Conservation (phyloP, 2,888 invertebrate genomes). For the Ophion ellenae region DNA sequence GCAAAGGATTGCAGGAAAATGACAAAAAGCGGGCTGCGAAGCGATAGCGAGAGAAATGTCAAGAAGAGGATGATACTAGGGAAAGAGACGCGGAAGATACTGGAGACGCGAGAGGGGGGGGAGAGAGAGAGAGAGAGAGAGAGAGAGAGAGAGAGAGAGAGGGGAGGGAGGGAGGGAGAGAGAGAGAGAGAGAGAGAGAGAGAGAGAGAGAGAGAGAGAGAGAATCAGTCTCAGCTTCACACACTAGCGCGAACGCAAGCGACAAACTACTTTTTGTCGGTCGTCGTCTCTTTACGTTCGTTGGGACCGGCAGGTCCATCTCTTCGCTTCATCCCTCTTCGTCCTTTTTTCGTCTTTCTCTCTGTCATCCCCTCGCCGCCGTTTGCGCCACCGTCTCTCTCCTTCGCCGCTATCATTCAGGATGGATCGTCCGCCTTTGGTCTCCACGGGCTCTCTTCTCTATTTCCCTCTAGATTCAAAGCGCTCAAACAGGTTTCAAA, state of each 20-base stretch:
- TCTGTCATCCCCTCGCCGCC: slow-evolving; percentile 12
- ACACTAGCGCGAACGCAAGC: slow-evolving; percentile 71
- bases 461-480: slow-evolving; percentile 81
- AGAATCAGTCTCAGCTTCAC: slow-evolving; percentile 47
- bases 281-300: slow-evolving; percentile 72
- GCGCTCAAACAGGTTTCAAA: slow-evolving; percentile 83
- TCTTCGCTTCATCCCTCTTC: slow-evolving; percentile 53
- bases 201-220: slow-evolving; percentile 37
- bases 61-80: background rate
- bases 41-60: slow-evolving; percentile 8
- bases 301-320: slow-evolving; percentile 65
- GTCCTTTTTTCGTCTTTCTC: slow-evolving; percentile 48
- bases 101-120: slow-evolving; percentile 22
- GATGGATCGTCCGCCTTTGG: slow-evolving; percentile 71
- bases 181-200: slow-evolving; percentile 41
- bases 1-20: slow-evolving; percentile 33
- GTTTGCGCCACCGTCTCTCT: background rate
- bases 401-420: slow-evolving; percentile 30
- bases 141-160: slow-evolving; percentile 33
- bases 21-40: slow-evolving; percentile 13
- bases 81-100: background rate
- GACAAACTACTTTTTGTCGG: slow-evolving; percentile 81
- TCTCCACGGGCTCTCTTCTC: slow-evolving; percentile 70
- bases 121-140: background rate
- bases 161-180: slow-evolving; percentile 32